Evolutionary conservation across 2,888 invertebrate genomes (phyloP).

Genomic region (Aleiodes alternator): DNA sequence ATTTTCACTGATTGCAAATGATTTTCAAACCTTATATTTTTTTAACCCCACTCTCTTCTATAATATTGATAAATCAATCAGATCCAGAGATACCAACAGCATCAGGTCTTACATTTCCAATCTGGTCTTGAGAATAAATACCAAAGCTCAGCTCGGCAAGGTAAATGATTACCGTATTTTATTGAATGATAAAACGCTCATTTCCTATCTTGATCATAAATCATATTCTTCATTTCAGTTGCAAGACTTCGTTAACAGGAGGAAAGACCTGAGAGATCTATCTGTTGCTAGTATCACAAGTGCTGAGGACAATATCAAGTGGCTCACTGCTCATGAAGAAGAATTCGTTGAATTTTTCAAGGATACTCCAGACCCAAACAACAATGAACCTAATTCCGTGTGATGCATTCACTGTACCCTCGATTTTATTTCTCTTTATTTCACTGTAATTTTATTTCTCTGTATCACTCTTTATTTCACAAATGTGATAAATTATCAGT

Average conservation of each 20-base stretch:
- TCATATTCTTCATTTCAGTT: constrained; percentile 32
- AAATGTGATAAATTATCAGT: background rate
- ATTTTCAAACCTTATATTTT: too few species aligned
- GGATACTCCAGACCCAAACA: background rate
- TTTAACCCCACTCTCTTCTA: background rate
- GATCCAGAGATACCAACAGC: background rate
- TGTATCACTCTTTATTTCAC: constrained; percentile 10
- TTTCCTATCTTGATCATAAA: background rate
- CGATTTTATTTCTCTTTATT: background rate
- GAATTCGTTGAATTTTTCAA: constrained; percentile 23
- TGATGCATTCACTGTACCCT: constrained; percentile 5
- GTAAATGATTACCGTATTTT: constrained; percentile 20
- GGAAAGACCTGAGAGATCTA: background rate
- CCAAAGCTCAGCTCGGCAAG: constrained; percentile 43
- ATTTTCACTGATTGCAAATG: too few species aligned
- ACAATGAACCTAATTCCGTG: background rate
- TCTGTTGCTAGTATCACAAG: constrained; percentile 18
- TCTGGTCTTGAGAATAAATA: constrained; percentile 48
- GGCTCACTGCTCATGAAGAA: constrained; percentile 36
- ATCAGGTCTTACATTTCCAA: constrained; percentile 39
- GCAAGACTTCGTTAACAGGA: background rate
- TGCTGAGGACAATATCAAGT: constrained; percentile 42
- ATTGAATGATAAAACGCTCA: background rate
- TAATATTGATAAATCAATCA: constrained; percentile 16
- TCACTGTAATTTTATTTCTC: too few species aligned